Evolutionary conservation across 2,113 vertebrate species (phyloP), one percentile per base, ranked within the genome.

Genomic region (Notothenia coriiceps): DNA sequence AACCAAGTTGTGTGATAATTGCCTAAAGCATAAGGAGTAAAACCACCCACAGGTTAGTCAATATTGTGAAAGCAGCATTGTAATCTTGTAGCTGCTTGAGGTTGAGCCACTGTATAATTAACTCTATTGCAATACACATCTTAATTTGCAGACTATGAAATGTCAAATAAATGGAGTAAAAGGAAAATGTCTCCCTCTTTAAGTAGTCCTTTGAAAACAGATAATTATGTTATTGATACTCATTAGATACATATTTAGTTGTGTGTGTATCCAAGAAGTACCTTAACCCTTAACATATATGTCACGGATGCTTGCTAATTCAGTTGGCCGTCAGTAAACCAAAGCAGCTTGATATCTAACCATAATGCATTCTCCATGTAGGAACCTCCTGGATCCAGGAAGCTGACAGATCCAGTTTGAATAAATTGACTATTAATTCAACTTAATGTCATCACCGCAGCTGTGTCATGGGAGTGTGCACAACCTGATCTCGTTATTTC

Each of bases 341-440:
- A 40, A 40, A 40, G 35, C 35, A 40, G 11, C 4, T 18, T 20
- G 59, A 54, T 54, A n/a, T 40, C 18, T 52, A 7, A 35, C 4
- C 12, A 22, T 54, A 11, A 75, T 75, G 55, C 74, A 10, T 46
- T 60, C 20, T 10, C 51, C 6, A 0, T 55, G 70, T 14, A 79
- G 61, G 61, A 4, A 35, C 40, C 6, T 35, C 35, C 35, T 7
- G 35, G 35, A 40, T 40, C 35, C 35, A 40, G 35, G 35, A 40
- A 7, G 33, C 35, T 29, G 49, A 40, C 40, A 47, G 55, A 71
- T 67, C 49, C 70, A 56, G n/a, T 62, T 60, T 6, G 59, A 71
- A 68, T 47, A 76, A 75, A 82, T 14, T 84, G 69, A 62, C 46
- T 69, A 80, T 72, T 71, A 47, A 46, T 66, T 82, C 66, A 47